Percentiles rank a stretch among this genome's conserved stretches.
These are phyloP conservation scores for Myiotriccus ornatus DNA, from an alignment of 2,797 vertebrate species.

Conservation along the genomic window DNA sequence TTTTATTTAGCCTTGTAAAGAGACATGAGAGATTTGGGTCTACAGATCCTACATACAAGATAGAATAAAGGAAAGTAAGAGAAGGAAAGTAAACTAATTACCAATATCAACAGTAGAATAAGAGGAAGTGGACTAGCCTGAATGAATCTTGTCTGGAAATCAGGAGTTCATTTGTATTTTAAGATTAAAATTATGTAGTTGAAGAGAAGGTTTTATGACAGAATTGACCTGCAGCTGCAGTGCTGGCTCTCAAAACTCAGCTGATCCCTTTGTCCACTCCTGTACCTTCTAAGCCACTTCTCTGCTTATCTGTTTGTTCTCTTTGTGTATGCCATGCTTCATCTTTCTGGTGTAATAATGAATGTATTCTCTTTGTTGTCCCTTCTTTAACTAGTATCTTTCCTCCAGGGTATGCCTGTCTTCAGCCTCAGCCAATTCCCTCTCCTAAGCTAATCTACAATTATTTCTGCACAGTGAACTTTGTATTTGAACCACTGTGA, in stretches of 20 bases:
- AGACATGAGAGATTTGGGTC: background rate
- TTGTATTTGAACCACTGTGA: background rate
- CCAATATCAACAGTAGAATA: background rate
- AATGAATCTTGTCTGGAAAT: background rate
- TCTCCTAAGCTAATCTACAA: background rate
- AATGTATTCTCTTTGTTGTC: background rate
- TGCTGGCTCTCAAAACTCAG: background rate
- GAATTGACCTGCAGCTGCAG: background rate
- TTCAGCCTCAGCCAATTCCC: background rate
- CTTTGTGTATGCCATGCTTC: background rate
- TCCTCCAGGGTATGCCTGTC: background rate
- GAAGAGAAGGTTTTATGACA: background rate
- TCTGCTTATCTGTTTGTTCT: background rate
- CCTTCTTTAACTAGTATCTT: background rate
- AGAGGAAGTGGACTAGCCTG: background rate
- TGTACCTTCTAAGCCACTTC: background rate
- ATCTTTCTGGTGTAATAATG: background rate
- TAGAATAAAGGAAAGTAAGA: background rate
- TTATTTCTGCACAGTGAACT: background rate
- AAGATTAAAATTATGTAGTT: background rate
- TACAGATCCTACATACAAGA: background rate
- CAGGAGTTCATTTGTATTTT: background rate
- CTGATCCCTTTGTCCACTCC: background rate
- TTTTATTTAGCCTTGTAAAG: background rate
- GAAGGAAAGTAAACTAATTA: conserved; percentile 11